Evolutionary conservation across 2,888 invertebrate species (phyloP).

Genomic region (Chymomyza fuscimana): DNA sequence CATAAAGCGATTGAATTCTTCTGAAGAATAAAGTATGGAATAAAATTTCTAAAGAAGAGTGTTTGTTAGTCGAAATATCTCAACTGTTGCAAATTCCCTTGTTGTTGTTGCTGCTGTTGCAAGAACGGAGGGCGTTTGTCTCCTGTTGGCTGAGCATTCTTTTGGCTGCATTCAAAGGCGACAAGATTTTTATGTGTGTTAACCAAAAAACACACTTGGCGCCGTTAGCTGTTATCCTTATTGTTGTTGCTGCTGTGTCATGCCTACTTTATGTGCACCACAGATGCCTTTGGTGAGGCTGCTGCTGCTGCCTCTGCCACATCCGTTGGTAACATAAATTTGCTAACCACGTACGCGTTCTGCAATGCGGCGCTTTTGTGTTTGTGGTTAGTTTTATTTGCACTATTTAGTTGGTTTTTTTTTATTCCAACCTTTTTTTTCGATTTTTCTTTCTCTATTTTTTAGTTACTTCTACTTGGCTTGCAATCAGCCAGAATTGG

Average conservation of each 20-base stretch:
- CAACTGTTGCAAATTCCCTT: not conserved
- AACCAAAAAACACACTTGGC: conserved; percentile 70
- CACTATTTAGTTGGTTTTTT: conserved; percentile 8
- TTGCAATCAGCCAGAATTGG: conserved; percentile 45
- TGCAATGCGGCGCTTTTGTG: conserved; percentile 59
- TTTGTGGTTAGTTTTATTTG: conserved; percentile 37
- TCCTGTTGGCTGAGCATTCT: not conserved
- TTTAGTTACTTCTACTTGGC: conserved; percentile 30
- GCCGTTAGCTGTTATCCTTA: conserved; percentile 40
- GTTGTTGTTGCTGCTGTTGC: not conserved
- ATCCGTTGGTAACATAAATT: conserved; percentile 62
- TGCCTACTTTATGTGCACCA: conserved; percentile 1
- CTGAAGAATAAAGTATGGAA: no score
- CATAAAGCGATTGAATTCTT: no score
- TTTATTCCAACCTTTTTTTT: conserved; percentile 20
- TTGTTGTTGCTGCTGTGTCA: conserved; percentile 37
- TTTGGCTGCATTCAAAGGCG: not conserved
- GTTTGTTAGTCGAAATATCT: not conserved
- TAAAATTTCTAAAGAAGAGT: not conserved
- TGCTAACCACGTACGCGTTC: conserved; percentile 68
- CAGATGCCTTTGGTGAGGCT: conserved; percentile 7
- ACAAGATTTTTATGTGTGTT: conserved; percentile 14
- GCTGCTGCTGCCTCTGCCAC: conserved; percentile 23
- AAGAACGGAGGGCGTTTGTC: not conserved
- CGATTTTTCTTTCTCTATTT: conserved; percentile 39